Base-by-base conservation (phyloP, 2,797 vertebrate genomes). In the Carapus acus region DNA sequence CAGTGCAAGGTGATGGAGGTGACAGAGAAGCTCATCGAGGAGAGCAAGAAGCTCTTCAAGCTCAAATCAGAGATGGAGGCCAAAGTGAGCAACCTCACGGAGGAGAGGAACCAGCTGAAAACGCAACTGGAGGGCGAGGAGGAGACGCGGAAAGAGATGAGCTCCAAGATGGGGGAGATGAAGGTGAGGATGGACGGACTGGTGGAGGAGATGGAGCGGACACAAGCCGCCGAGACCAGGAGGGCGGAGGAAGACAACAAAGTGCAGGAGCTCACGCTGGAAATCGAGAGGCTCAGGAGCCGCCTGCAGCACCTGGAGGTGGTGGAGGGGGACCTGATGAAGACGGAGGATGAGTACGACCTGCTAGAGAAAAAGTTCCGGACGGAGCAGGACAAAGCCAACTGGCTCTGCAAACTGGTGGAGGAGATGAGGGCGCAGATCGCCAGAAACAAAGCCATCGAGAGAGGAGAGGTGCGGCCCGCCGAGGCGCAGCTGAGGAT, bases 21-120 rank as follows among this genome's bases (percentile, higher is more conserved):
- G 23, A 98, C 94, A 0, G 96, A 97, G 78, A 98, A 93, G 66
- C 75, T 99, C 65, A 99, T 99, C 1, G 94, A 99, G 58, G 96
- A 99, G 82, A 98, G 96, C 77, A 99, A 96, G 69, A 96, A 90
- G 61, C 88, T 95, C 61, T 84, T 98, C 50, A 96, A 90, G 65
- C 69, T 94, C 62, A 98, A 99, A 69, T 91, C 93, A 0, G 94
- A 98, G 68, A 93, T 93, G 93, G 96, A 97, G 62, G 81, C 86
- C 11, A 91, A 89, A 56, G 88, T 94, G n/a, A 88, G 87, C 2
- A 62, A 19, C 19, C 80, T 94, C 53, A 80, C 78, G 1, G 88
- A 87, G 52, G 94, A 96, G 78, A 91, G 88, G 54, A 91, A 94
- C 1, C 90, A 93, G 39, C 58, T 98, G 51, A 87, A 82, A 49